These are phyloP conservation scores for Exaiptasia diaphana DNA, from an alignment of 64 coral and sea anemone genomes.

Conservation along the genomic window DNA sequence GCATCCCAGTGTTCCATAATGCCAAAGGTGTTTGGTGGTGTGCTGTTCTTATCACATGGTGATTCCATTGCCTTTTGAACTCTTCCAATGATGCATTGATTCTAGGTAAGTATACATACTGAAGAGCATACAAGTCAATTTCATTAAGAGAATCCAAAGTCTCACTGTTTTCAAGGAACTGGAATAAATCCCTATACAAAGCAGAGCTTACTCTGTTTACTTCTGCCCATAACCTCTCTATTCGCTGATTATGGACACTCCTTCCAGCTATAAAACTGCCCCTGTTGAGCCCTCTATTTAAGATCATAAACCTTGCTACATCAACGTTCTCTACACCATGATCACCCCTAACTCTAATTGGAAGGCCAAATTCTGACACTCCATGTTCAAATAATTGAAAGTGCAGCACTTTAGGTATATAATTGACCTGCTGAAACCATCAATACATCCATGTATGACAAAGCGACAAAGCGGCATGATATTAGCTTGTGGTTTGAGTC, in stretches of 20 bases:
- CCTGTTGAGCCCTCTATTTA: neutral
- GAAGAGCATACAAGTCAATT: conserved; percentile 7
- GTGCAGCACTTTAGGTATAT: conserved; percentile 34
- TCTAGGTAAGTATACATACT: conserved; percentile 7
- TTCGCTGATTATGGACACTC: conserved; percentile 22
- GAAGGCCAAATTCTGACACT: conserved; percentile 31
- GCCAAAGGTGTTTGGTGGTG: conserved; percentile 18
- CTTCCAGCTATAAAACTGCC: conserved; percentile 31
- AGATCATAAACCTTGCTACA: conserved; percentile 40
- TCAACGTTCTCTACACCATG: conserved; percentile 35
- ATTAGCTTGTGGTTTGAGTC: conserved; percentile 43
- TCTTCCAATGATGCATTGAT: conserved; percentile 14
- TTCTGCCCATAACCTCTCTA: conserved; percentile 34
- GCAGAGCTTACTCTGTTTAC: conserved; percentile 32
- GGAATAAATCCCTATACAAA: conserved; percentile 23
- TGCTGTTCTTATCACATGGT: conserved; percentile 15
- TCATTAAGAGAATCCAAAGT: conserved; percentile 32
- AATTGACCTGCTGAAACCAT: conserved; percentile 33
- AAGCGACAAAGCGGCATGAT: conserved; percentile 14
- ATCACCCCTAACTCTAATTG: conserved; percentile 8
- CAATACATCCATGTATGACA: conserved; percentile 44
- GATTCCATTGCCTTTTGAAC: conserved; percentile 10
- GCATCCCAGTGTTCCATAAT: conserved; percentile 8
- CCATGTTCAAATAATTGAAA: conserved; percentile 23
- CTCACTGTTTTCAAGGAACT: conserved; percentile 23